These are phyloP conservation scores for Acrocera orbiculus DNA, from an alignment of 2,888 invertebrate species.

Conservation along the genomic window DNA sequence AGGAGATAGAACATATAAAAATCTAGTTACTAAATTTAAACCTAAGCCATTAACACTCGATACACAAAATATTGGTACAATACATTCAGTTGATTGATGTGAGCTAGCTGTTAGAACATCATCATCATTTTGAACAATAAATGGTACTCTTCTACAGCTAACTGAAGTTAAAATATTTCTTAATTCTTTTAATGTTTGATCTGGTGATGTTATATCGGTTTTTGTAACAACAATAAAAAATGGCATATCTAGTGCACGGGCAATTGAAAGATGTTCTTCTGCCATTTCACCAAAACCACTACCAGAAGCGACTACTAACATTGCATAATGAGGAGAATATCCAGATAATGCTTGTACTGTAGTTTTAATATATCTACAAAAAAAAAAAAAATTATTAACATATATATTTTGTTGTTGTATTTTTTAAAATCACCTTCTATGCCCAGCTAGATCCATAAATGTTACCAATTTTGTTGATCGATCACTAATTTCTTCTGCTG, in stretches of 20 bases:
- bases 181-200: conserved; percentile 36
- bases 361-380: conserved; percentile 59
- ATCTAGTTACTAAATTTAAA: conserved; percentile 63
- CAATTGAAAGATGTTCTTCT: conserved; percentile 78
- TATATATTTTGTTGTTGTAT: neutral
- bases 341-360: conserved; percentile 89
- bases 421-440: conserved; percentile 43
- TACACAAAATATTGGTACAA: conserved; percentile 68
- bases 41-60: conserved; percentile 83
- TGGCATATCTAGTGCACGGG: conserved; percentile 64
- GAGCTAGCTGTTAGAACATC: conserved; percentile 56
- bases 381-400: neutral
- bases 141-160: conserved; percentile 45
- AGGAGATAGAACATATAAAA: conserved; percentile 67
- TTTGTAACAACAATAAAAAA: conserved; percentile 91
- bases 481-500: conserved; percentile 86
- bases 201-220: conserved; percentile 60
- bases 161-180: conserved; percentile 45
- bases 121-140: conserved; percentile 46
- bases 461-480: conserved; percentile 83
- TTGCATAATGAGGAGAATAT: conserved; percentile 80
- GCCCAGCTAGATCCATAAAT: conserved; percentile 90
- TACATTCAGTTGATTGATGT: conserved; percentile 43
- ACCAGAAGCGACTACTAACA: conserved; percentile 68
- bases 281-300: conserved; percentile 69